A percentile compares a stretch with the other conserved stretches of the same genome.
Evolutionary conservation across 2,888 invertebrate genomes (phyloP).

Genomic region (Laothoe populi): DNA sequence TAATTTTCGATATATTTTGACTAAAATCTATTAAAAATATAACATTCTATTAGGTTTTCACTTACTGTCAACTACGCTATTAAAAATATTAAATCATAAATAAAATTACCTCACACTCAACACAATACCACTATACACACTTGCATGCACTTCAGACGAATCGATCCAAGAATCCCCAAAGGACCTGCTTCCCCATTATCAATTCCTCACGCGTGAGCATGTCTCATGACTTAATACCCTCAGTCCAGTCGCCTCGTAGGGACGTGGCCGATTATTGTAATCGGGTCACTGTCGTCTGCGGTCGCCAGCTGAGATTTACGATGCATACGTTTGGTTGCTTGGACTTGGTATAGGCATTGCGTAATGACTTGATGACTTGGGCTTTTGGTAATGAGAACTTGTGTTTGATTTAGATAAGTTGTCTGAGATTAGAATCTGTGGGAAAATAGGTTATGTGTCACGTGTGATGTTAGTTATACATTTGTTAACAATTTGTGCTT

Average conservation of each 20-base stretch:
- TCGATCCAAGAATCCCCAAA: conserved; percentile 9
- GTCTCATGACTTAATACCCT: conserved; percentile 54
- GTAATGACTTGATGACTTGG: not conserved
- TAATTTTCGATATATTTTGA: no score
- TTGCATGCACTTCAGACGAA: no score
- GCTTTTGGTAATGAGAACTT: not conserved
- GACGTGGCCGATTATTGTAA: conserved; percentile 55
- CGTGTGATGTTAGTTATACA: no score
- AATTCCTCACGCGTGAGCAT: conserved; percentile 48
- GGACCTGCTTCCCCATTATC: conserved; percentile 37
- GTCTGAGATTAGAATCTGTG: no score
- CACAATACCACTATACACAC: no score
- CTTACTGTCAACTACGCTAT: no score
- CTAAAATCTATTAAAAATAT: no score
- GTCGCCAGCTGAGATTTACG: conserved; percentile 7
- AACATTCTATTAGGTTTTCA: no score
- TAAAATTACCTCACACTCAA: no score
- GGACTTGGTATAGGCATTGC: not conserved
- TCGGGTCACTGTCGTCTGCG: conserved; percentile 35
- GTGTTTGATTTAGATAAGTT: not conserved
- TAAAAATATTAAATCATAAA: no score
- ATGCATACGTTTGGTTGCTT: conserved; percentile 23
- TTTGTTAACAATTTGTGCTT: no score
- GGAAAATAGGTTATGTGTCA: no score
- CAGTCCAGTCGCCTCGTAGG: conserved; percentile 42